Conservation (phyloP, 2,797 vertebrate genomes). For the Amazonetta brasiliensis region DNA sequence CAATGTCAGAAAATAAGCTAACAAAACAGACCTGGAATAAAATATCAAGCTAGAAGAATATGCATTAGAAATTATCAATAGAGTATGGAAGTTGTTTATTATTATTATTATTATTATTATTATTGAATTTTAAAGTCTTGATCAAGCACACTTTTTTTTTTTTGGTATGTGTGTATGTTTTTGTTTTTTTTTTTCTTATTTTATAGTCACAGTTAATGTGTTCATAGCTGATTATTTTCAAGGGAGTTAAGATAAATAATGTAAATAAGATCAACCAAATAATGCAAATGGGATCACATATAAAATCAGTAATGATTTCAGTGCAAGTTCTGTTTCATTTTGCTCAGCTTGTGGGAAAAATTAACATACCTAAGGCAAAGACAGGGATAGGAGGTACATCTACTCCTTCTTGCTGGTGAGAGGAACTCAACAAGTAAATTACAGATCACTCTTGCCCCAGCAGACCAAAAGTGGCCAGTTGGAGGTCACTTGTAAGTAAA, state of each 20-base stretch:
- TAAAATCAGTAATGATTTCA: background rate
- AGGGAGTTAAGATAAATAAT: background rate
- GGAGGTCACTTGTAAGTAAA: background rate
- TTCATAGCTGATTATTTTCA: background rate
- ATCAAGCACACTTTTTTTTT: background rate
- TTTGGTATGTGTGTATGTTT: too few species aligned
- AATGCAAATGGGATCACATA: background rate
- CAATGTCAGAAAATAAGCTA: background rate
- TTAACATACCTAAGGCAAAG: background rate
- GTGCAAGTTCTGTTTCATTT: background rate
- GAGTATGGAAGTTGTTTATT: background rate
- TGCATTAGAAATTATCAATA: background rate
- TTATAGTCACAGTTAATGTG: background rate
- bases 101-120: too few species aligned
- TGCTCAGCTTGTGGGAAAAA: background rate
- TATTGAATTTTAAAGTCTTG: background rate
- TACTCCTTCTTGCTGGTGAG: rapidly evolving
- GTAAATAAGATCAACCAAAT: background rate
- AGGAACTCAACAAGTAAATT: background rate
- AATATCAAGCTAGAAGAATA: background rate
- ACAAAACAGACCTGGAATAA: background rate
- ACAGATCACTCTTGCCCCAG: rapidly evolving
- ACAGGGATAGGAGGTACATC: background rate
- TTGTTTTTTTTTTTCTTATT: background rate
- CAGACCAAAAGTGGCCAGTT: background rate